Conservation (phyloP, 2,113 vertebrate species). For the Tyrannus savana region DNA sequence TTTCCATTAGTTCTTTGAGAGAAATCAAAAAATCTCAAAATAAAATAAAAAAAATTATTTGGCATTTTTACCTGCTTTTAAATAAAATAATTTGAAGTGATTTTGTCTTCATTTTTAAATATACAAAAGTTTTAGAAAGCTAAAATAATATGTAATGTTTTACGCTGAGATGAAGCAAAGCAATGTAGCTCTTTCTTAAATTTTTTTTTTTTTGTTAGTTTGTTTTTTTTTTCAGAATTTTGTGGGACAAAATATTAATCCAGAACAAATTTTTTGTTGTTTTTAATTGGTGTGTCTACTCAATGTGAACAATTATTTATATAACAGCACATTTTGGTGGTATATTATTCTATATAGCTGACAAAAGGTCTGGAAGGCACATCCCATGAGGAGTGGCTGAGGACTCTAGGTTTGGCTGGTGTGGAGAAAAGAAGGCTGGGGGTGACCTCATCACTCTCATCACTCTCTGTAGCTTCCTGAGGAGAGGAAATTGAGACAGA, state of each 20-base stretch:
- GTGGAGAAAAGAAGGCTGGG: background rate
- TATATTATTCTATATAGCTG: background rate
- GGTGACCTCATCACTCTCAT: rapidly evolving
- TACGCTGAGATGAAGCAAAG: background rate
- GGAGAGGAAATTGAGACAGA: background rate
- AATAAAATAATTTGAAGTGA: background rate
- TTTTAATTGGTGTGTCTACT: background rate
- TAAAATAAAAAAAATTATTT: background rate
- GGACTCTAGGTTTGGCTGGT: background rate
- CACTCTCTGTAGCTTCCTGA: background rate
- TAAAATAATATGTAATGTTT: background rate
- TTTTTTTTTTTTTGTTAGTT: background rate
- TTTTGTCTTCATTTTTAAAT: background rate
- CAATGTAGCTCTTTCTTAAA: background rate
- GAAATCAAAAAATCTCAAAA: background rate
- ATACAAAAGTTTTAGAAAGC: background rate
- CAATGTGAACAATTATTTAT: background rate
- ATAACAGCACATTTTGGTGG: background rate
- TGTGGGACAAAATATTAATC: background rate
- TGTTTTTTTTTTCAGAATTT: background rate
- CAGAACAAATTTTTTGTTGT: background rate
- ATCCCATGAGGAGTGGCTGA: rapidly evolving
- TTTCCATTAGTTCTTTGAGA: background rate
- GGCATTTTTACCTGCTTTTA: background rate
- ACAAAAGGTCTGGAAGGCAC: background rate